phyloP scores from a whole-genome alignment of 2,113 vertebrate genomes.

The Plecotus auritus region DNA sequence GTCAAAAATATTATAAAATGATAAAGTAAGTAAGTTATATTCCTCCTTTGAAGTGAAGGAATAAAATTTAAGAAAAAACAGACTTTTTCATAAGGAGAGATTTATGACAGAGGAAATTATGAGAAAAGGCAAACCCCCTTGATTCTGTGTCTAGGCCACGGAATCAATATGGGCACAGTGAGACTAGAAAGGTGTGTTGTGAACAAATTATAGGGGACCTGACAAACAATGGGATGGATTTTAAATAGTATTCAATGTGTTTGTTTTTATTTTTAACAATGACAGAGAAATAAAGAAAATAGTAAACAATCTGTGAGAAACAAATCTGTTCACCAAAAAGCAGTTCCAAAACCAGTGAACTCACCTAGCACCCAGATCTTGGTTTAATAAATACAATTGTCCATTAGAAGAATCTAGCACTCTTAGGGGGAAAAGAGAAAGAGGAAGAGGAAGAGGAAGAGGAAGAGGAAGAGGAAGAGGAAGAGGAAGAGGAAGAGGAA shows the following conservation, averaged over 20 bases:
- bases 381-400: background rate
- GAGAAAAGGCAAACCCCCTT: background rate
- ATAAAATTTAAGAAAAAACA: background rate
- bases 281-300: background rate
- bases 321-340: background rate
- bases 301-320: background rate
- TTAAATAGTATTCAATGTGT: background rate
- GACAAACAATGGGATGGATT: background rate
- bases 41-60: no score
- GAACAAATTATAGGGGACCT: background rate
- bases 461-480: background rate
- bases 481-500: background rate
- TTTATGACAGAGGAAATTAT: no score
- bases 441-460: no score
- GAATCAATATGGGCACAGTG: background rate
- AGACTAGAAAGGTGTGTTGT: background rate
- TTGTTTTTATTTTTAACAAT: background rate
- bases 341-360: background rate
- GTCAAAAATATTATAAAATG: background rate
- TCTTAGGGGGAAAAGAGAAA: background rate
- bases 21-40: background rate
- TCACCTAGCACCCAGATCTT: background rate
- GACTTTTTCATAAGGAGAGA: background rate
- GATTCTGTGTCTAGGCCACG: no score
- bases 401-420: background rate